Conservation (phyloP, 2,888 invertebrate genomes). For the Parochlus steinenii region DNA sequence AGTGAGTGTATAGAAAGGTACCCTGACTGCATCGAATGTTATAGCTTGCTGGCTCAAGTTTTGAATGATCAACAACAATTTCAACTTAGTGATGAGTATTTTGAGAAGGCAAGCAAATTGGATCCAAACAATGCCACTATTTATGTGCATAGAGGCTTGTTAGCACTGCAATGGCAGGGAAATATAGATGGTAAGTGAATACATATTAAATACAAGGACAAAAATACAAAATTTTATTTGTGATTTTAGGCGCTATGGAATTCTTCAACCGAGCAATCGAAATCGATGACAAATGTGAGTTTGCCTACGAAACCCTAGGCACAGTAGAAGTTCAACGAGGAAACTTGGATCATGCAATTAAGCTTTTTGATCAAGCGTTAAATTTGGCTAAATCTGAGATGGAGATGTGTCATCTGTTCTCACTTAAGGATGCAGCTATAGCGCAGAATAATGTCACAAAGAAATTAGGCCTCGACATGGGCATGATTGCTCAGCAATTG, state of each 20-base stretch:
- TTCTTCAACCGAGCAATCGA: slow-evolving; percentile 68
- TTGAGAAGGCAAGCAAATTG: slow-evolving; percentile 60
- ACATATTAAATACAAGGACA: no score
- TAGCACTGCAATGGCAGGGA: slow-evolving; percentile 71
- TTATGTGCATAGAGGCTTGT: slow-evolving; percentile 71
- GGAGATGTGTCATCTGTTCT: slow-evolving; percentile 82
- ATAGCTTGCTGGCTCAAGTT: slow-evolving; percentile 80
- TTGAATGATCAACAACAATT: slow-evolving; percentile 71
- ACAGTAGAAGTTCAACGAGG: slow-evolving; percentile 81
- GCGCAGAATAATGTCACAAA: slow-evolving; percentile 73
- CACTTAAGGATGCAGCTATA: slow-evolving; percentile 75
- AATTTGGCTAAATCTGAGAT: slow-evolving; percentile 67
- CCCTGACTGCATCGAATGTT: slow-evolving; percentile 72
- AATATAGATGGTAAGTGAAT: slow-evolving; percentile 56
- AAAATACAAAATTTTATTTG: no score
- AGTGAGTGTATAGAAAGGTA: slow-evolving; percentile 60
- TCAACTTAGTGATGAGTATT: slow-evolving; percentile 65
- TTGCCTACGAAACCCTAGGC: slow-evolving; percentile 88
- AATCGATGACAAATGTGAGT: slow-evolving; percentile 81
- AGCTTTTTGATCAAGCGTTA: slow-evolving; percentile 78
- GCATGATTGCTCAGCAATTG: no score
- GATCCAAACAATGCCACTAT: slow-evolving; percentile 74
- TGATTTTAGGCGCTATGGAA: slow-evolving; percentile 54
- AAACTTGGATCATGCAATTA: slow-evolving; percentile 60
- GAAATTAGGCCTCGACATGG: slow-evolving; percentile 53